A percentile compares a stretch with the other conserved stretches of the same genome.
phyloP scores from a whole-genome alignment of 2,888 invertebrate species.

The Epinotia demarniana region DNA sequence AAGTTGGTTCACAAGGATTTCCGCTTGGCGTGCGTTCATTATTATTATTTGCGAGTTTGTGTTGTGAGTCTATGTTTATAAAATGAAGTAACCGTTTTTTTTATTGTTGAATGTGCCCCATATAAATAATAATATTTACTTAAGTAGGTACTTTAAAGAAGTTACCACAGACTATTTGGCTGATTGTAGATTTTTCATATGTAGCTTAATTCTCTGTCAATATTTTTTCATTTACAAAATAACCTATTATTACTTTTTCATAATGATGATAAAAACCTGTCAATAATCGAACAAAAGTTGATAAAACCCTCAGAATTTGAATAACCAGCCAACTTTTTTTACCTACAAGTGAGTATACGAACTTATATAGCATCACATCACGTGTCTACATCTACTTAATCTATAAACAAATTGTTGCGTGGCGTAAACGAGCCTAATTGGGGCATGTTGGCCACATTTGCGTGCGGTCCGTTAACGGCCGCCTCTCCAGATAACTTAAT shows the following conservation, averaged over 20 bases:
- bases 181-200: too few species aligned
- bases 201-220: too few species aligned
- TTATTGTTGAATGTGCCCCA: neutral
- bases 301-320: too few species aligned
- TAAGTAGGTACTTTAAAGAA: neutral
- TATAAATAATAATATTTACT: neutral
- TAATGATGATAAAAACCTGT: too few species aligned
- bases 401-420: slow-evolving; percentile 41
- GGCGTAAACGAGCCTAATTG: slow-evolving; percentile 44
- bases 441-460: slow-evolving; percentile 47
- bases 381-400: slow-evolving; percentile 21
- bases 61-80: too few species aligned
- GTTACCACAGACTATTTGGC: too few species aligned
- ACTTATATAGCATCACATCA: neutral
- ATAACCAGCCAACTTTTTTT: too few species aligned
- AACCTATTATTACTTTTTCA: too few species aligned
- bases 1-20: slow-evolving; percentile 15
- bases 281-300: too few species aligned
- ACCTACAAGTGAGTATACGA: neutral
- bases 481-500: slow-evolving; percentile 58
- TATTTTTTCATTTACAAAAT: too few species aligned
- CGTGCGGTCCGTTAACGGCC: slow-evolving; percentile 53
- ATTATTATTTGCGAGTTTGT: neutral
- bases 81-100: neutral
- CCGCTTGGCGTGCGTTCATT: slow-evolving; percentile 2